Percentiles rank a stretch among this genome's conserved stretches.
Evolutionary conservation across 2,797 vertebrate genomes (phyloP).

Genomic region (Diglossa cyanea): DNA sequence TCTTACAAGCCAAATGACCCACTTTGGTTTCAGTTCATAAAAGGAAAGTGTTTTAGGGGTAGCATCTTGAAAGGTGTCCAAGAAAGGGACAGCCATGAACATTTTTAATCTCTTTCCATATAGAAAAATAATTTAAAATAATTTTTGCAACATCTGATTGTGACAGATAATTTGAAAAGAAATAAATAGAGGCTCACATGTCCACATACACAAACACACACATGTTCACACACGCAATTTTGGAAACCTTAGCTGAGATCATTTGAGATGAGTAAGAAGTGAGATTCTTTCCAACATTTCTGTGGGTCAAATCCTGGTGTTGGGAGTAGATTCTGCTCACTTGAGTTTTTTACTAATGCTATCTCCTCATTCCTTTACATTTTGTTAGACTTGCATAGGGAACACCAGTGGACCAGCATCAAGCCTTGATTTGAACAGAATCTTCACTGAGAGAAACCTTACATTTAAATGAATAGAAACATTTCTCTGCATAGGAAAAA

Average conservation of each 20-base stretch:
- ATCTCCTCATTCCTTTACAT: not conserved
- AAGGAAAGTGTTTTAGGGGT: not conserved
- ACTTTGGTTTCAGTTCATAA: constrained; percentile 14
- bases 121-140: not conserved
- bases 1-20: constrained; percentile 19
- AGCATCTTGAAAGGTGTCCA: not conserved
- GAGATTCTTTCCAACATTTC: not conserved
- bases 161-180: not conserved
- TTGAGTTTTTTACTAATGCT: not conserved
- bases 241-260: not conserved
- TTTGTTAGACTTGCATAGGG: not conserved
- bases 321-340: not conserved
- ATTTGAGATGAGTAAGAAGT: not conserved
- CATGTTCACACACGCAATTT: not conserved
- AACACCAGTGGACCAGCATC: not conserved
- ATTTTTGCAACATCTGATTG: not conserved
- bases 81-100: not conserved
- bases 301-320: not conserved
- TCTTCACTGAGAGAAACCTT: not conserved
- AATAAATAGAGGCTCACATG: not conserved
- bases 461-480: not conserved
- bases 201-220: accelerated
- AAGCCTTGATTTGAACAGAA: not conserved
- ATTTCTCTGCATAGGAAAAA: not conserved
- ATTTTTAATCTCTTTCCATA: not conserved